phyloP scores from a whole-genome alignment of 2,113 vertebrate genomes.

The Myanophis thanlyinensis region DNA sequence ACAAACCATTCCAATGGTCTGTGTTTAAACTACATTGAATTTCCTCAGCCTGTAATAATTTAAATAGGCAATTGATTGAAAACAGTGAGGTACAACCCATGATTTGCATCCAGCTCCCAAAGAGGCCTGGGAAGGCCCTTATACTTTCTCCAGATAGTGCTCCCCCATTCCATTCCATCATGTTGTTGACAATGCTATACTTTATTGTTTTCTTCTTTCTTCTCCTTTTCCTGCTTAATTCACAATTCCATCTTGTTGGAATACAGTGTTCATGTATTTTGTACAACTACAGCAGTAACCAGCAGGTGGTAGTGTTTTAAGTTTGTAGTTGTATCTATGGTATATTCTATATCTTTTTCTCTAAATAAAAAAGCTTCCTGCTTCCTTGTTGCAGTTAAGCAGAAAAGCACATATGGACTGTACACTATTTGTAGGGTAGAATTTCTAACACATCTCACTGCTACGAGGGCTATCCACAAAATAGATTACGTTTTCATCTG shows the following conservation, averaged over 20 bases:
- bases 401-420: neutral
- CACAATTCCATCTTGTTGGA: neutral
- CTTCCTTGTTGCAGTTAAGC: neutral
- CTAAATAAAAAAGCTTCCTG: neutral
- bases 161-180: neutral
- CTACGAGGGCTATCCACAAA: no score
- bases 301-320: neutral
- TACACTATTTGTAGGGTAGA: neutral
- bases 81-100: neutral
- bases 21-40: neutral
- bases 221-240: neutral
- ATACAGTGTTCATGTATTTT: neutral
- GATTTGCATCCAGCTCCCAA: neutral
- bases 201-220: neutral
- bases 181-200: neutral
- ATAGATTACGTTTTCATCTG: no score
- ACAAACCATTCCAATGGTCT: neutral
- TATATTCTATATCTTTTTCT: neutral
- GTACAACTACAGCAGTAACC: neutral
- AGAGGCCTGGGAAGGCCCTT: neutral
- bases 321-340: neutral
- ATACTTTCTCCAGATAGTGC: neutral
- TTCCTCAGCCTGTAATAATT: neutral
- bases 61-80: neutral
- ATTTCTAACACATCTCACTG: neutral